phyloP scores from a whole-genome alignment of 1,140 invertebrate species.

The Conus ventricosus region DNA sequence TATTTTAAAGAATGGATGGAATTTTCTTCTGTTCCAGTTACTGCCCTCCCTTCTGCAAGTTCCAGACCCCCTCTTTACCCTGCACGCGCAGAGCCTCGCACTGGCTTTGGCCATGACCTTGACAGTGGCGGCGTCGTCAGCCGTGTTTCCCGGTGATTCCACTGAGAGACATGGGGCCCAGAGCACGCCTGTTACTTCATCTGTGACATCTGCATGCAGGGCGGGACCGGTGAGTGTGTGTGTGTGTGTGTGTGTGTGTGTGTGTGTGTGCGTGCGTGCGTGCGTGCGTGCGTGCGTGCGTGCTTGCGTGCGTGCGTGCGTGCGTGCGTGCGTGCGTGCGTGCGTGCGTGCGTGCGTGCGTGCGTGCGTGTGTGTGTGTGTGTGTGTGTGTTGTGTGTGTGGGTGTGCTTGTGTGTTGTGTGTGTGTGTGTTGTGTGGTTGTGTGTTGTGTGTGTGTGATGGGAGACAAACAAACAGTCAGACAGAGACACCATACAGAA shows the following conservation, averaged over 20 bases:
- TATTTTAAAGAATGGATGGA: too few species aligned
- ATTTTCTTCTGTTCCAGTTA: too few species aligned
- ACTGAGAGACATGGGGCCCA: conserved; percentile 6
- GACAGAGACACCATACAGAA: too few species aligned
- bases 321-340: not conserved
- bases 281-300: too few species aligned
- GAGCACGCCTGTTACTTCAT: conserved; percentile 36
- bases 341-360: too few species aligned
- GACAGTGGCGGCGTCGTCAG: not conserved
- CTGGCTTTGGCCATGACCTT: conserved; percentile 12
- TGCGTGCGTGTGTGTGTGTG: too few species aligned
- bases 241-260: conserved; percentile 22
- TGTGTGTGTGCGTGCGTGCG: not conserved
- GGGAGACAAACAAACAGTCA: too few species aligned
- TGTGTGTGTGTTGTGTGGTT: too few species aligned
- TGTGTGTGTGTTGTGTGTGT: too few species aligned
- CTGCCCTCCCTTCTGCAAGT: too few species aligned
- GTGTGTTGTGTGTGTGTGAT: too few species aligned
- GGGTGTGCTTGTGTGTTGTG: too few species aligned
- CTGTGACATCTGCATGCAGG: conserved; percentile 21
- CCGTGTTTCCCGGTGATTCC: conserved; percentile 3
- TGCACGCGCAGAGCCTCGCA: conserved; percentile 19
- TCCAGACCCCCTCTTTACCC: not conserved
- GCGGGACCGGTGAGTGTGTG: not conserved
- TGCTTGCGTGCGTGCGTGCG: not conserved